Conservation (phyloP, 2,888 invertebrate species). For the Heliconius ethilla region DNA sequence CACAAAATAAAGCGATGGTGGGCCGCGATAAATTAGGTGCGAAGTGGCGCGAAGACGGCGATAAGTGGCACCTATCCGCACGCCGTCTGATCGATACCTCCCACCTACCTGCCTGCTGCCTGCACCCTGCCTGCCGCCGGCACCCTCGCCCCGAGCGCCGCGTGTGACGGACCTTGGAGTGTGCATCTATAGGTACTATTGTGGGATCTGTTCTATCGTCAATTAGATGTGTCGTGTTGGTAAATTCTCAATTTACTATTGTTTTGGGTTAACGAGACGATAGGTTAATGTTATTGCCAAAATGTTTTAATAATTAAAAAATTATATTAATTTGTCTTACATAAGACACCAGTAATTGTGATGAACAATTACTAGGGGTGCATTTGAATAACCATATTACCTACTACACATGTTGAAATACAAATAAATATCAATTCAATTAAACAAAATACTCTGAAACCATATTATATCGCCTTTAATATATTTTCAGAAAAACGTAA, state of each 20-base stretch:
- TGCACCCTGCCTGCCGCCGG: slow-evolving; percentile 33
- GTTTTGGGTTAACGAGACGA: not conserved
- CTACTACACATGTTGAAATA: not conserved
- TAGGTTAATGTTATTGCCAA: not conserved
- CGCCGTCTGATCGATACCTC: slow-evolving; percentile 56
- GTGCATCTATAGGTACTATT: slow-evolving; percentile 8
- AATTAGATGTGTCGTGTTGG: not conserved
- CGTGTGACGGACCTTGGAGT: slow-evolving; percentile 16
- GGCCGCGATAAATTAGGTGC: slow-evolving; percentile 76
- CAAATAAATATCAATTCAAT: not conserved
- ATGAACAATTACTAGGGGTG: not conserved
- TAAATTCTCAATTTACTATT: not conserved
- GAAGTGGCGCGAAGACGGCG: slow-evolving; percentile 78
- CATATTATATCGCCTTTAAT: not conserved
- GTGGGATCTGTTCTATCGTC: not conserved
- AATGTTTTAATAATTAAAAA: too few species aligned
- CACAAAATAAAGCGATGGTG: slow-evolving; percentile 36
- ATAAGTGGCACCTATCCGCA: slow-evolving; percentile 68
- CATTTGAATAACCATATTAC: not conserved
- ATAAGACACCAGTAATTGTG: too few species aligned
- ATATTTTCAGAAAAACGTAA: not conserved
- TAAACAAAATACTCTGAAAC: not conserved
- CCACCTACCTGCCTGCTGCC: slow-evolving; percentile 35
- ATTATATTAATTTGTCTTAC: too few species aligned
- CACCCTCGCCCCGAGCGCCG: slow-evolving; percentile 22